Evolutionary conservation across 2,797 vertebrate genomes (phyloP).

Genomic region (Chelon labrosus): DNA sequence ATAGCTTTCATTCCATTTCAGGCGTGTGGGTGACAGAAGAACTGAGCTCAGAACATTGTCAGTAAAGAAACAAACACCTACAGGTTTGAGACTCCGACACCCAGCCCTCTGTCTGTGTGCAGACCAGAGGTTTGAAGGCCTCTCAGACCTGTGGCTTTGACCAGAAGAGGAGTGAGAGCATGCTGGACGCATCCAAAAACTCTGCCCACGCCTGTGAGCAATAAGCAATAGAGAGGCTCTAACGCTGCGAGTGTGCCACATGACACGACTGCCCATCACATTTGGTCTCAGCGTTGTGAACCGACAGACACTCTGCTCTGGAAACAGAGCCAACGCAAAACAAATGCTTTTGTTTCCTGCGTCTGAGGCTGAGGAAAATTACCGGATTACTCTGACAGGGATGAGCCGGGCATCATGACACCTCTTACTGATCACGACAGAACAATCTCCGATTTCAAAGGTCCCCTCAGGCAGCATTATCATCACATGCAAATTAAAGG

Average conservation of each 20-base stretch:
- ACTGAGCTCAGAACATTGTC: slow-evolving; percentile 59
- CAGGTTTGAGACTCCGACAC: slow-evolving; percentile 65
- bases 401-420: background rate
- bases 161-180: slow-evolving; percentile 31
- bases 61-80: slow-evolving; percentile 78
- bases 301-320: slow-evolving; percentile 21
- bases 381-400: background rate
- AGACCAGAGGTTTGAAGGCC: slow-evolving; percentile 17
- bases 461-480: slow-evolving; percentile 9
- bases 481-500: slow-evolving; percentile 8
- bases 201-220: slow-evolving; percentile 22
- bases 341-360: slow-evolving; percentile 28
- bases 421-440: slow-evolving; percentile 6
- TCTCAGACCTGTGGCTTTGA: slow-evolving; percentile 32
- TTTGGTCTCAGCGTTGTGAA: slow-evolving; percentile 3
- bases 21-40: slow-evolving; percentile 64
- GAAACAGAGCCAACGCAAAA: slow-evolving; percentile 27
- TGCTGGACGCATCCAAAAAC: slow-evolving; percentile 10
- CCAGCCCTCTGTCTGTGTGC: slow-evolving; percentile 53
- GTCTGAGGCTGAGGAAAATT: slow-evolving; percentile 6
- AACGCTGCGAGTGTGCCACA: slow-evolving; percentile 1
- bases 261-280: slow-evolving; percentile 30
- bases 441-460: slow-evolving; percentile 3
- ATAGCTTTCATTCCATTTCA: slow-evolving; percentile 69
- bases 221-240: background rate